Conservation (phyloP, 2,797 vertebrate genomes). For the Clamator glandarius region DNA sequence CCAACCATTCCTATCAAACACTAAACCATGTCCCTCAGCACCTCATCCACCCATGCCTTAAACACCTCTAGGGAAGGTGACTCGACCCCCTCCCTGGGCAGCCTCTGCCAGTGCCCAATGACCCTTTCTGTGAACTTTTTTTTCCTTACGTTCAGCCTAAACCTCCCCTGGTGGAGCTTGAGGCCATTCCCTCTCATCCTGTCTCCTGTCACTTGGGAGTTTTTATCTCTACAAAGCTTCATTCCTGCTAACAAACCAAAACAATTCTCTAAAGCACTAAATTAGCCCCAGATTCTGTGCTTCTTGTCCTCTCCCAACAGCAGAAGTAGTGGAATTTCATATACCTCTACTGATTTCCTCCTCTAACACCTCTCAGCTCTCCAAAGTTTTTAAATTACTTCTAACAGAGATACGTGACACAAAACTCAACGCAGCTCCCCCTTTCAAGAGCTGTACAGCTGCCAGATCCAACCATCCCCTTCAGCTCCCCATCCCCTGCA, state of each 20-base stretch:
- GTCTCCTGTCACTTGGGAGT: too few species aligned
- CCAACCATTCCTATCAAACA: too few species aligned
- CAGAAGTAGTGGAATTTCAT: background rate
- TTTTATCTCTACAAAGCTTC: background rate
- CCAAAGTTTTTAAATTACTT: background rate
- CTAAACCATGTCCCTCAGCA: too few species aligned
- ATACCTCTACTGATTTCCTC: background rate
- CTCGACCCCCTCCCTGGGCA: too few species aligned
- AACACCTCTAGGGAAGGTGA: too few species aligned
- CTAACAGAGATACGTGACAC: background rate
- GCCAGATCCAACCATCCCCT: background rate
- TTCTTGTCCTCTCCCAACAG: background rate
- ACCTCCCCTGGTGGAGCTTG: too few species aligned
- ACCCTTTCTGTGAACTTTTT: too few species aligned
- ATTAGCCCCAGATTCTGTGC: background rate
- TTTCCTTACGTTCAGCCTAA: too few species aligned
- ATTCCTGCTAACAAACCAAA: background rate
- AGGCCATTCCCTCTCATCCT: too few species aligned
- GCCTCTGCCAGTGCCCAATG: too few species aligned
- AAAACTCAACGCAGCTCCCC: background rate
- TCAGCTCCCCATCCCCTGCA: background rate
- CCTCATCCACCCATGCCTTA: too few species aligned
- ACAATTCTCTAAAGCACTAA: background rate
- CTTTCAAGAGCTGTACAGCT: accelerated
- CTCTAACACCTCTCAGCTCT: background rate